These are phyloP conservation scores for Branchellion lobata DNA, from an alignment of 2,888 invertebrate species.

Conservation along the genomic window DNA sequence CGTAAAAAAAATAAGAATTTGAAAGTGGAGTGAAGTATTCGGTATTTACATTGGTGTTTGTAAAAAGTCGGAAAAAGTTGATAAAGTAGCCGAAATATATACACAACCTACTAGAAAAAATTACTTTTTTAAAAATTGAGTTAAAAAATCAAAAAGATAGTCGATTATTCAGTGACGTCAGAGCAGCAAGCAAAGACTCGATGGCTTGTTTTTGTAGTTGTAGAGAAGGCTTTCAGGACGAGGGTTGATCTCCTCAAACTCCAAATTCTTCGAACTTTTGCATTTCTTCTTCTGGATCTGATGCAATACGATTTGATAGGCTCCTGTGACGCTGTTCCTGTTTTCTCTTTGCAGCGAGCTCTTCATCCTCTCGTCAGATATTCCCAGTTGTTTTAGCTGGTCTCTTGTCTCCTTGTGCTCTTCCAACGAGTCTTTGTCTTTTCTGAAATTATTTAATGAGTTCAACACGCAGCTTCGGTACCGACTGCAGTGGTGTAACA, in stretches of 20 bases:
- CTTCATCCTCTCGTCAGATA: constrained; percentile 67
- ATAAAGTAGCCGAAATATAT: too few relatives aligned
- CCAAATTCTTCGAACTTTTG: constrained; percentile 34
- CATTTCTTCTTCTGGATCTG: constrained; percentile 58
- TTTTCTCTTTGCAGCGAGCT: constrained; percentile 67
- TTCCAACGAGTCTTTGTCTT: constrained; percentile 44
- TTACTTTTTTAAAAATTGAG: too few relatives aligned
- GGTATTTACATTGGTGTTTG: too few relatives aligned
- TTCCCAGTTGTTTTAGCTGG: constrained; percentile 67
- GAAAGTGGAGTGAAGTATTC: too few relatives aligned
- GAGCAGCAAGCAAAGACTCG: not conserved
- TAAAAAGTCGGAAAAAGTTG: too few relatives aligned
- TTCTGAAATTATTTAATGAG: constrained; percentile 13
- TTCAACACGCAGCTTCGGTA: not conserved
- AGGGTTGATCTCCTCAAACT: constrained; percentile 18
- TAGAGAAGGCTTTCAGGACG: not conserved
- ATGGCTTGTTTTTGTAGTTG: not conserved
- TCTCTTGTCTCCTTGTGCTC: constrained; percentile 66
- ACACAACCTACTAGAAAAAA: too few relatives aligned
- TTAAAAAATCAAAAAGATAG: too few relatives aligned
- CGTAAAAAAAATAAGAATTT: too few relatives aligned
- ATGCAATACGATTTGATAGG: constrained; percentile 72
- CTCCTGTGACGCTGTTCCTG: constrained; percentile 71
- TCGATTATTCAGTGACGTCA: not conserved
- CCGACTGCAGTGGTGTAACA: not conserved